Conservation (phyloP, 2,113 vertebrate species). For the Hylia prasina region DNA sequence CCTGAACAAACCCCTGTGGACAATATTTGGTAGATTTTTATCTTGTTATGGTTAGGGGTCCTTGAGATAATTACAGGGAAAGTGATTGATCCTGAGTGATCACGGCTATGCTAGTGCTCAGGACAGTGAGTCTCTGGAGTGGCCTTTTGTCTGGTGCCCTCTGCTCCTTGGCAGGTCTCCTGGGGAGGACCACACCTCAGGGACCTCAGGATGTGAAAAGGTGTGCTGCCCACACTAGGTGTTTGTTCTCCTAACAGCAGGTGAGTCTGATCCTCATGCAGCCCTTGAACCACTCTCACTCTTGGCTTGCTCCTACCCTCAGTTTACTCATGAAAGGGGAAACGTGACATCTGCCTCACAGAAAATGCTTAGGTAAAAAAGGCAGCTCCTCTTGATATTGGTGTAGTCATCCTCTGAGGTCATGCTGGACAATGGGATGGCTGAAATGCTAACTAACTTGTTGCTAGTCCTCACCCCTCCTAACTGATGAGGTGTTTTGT, state of each 20-base stretch:
- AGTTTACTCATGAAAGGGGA: background rate
- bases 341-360: background rate
- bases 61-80: background rate
- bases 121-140: background rate
- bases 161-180: background rate
- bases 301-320: background rate
- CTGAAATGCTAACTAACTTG: background rate
- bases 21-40: background rate
- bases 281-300: background rate
- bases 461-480: background rate
- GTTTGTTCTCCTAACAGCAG: background rate
- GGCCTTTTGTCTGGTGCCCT: background rate
- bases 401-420: background rate
- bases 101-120: background rate
- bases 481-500: background rate
- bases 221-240: accelerated
- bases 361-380: background rate
- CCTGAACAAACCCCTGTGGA: background rate
- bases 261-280: background rate
- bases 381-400: background rate
- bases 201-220: background rate
- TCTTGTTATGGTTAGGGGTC: background rate
- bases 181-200: background rate
- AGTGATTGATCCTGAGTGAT: background rate
- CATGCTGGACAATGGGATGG: background rate